Evolutionary conservation across 2,113 vertebrate genomes (phyloP).

Genomic region (Pelobates fuscus): DNA sequence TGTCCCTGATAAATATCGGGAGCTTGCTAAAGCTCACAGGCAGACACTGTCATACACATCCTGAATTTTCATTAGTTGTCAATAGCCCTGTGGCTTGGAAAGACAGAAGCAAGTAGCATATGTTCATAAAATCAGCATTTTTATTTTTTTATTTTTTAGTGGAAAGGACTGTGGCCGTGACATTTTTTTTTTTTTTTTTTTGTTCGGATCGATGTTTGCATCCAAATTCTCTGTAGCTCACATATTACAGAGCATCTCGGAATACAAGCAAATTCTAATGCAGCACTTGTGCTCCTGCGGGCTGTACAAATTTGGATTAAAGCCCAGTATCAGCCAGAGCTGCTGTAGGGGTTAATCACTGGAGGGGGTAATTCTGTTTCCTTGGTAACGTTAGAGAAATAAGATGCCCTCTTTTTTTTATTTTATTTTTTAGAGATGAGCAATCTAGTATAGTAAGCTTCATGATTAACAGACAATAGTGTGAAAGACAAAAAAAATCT

Average conservation of each 20-base stretch:
- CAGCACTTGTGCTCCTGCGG: neutral
- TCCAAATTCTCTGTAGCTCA: neutral
- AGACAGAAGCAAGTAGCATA: too few relatives aligned
- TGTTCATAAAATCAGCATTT: neutral
- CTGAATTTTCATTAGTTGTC: neutral
- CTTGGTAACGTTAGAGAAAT: slow-evolving; percentile 30
- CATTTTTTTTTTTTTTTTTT: neutral
- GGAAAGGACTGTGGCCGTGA: neutral
- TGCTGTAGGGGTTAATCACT: slow-evolving; percentile 24
- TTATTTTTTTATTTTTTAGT: neutral
- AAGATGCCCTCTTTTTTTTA: slow-evolving; percentile 21
- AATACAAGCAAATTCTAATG: neutral
- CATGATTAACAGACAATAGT: slow-evolving; percentile 30
- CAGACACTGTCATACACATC: neutral
- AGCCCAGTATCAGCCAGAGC: neutral
- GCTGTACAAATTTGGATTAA: neutral
- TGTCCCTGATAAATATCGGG: neutral
- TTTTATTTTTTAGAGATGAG: neutral
- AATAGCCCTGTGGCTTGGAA: neutral
- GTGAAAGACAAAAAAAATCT: neutral
- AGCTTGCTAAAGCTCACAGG: neutral
- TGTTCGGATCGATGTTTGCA: neutral
- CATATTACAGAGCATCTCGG: neutral
- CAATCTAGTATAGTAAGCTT: slow-evolving; percentile 2
- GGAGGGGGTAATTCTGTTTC: slow-evolving; percentile 2